A percentile compares a stretch with the other conserved stretches of the same genome.
Evolutionary conservation across 2,888 invertebrate species (phyloP).

Genomic region (Leptarthrus brevirostris): DNA sequence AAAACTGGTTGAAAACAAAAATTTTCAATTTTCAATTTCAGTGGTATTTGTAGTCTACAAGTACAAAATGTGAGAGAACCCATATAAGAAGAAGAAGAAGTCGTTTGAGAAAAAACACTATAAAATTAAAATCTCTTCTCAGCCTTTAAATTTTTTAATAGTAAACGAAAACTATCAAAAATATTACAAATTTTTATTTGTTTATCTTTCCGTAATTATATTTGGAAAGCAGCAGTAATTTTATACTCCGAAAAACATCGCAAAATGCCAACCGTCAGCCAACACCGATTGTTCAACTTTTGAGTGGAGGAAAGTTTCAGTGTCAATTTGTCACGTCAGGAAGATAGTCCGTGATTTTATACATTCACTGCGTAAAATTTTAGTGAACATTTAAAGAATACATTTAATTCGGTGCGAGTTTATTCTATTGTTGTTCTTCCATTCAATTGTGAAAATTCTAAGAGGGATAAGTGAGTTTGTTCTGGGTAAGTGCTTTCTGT

Average conservation of each 20-base stretch:
- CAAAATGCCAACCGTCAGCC: slow-evolving; percentile 31
- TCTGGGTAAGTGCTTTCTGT: slow-evolving; percentile 32
- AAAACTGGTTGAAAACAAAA: too few species aligned
- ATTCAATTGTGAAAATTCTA: background rate
- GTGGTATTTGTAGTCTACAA: too few species aligned
- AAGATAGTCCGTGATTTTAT: slow-evolving; percentile 19
- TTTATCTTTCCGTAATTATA: too few species aligned
- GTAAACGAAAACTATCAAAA: background rate
- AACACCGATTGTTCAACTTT: slow-evolving; percentile 6
- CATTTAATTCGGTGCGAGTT: background rate
- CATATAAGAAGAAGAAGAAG: too few species aligned
- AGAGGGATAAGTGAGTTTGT: slow-evolving; percentile 10
- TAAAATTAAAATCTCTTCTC: too few species aligned
- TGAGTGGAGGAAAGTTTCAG: slow-evolving; percentile 33
- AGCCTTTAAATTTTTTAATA: too few species aligned
- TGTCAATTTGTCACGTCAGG: slow-evolving; percentile 27
- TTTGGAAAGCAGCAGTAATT: too few species aligned
- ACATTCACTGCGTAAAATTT: background rate
- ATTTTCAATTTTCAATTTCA: too few species aligned
- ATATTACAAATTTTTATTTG: background rate
- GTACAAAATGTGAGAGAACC: too few species aligned
- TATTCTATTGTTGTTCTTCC: background rate
- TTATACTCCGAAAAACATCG: slow-evolving; percentile 2
- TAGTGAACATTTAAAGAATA: background rate
- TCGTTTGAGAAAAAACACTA: too few species aligned